Conservation (phyloP, 1,140 invertebrate genomes). For the Teleopsis dalmanni region DNA sequence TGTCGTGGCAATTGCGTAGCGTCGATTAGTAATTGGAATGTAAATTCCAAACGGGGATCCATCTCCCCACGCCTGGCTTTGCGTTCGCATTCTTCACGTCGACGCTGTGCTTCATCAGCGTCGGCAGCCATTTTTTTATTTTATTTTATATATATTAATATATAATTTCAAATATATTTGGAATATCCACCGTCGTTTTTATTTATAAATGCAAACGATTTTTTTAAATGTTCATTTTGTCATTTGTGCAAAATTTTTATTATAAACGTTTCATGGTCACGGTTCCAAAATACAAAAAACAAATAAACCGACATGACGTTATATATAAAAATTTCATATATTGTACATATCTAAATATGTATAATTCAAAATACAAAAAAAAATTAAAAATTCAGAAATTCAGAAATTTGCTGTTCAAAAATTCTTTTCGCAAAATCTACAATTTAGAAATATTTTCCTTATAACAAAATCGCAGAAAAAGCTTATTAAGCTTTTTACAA, state of each 20-base stretch:
- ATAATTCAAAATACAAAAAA: no score
- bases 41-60: constrained; percentile 80
- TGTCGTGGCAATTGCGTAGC: constrained; percentile 68
- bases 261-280: not conserved
- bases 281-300: not conserved
- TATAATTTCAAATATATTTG: constrained; percentile 2
- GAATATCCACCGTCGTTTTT: not conserved
- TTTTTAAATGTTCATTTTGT: not conserved
- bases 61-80: constrained; percentile 80
- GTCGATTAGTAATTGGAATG: constrained; percentile 77
- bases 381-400: no score
- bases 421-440: no score
- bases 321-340: no score
- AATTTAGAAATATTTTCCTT: no score
- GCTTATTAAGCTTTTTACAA: no score
- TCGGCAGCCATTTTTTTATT: constrained; percentile 22
- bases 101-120: constrained; percentile 54
- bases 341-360: no score
- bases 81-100: constrained; percentile 81
- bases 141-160: not conserved
- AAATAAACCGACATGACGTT: no score
- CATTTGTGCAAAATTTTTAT: not conserved
- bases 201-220: not conserved
- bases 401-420: no score
- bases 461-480: no score